Base-by-base conservation (phyloP, 2,797 vertebrate species). In the Melanitta fusca region DNA sequence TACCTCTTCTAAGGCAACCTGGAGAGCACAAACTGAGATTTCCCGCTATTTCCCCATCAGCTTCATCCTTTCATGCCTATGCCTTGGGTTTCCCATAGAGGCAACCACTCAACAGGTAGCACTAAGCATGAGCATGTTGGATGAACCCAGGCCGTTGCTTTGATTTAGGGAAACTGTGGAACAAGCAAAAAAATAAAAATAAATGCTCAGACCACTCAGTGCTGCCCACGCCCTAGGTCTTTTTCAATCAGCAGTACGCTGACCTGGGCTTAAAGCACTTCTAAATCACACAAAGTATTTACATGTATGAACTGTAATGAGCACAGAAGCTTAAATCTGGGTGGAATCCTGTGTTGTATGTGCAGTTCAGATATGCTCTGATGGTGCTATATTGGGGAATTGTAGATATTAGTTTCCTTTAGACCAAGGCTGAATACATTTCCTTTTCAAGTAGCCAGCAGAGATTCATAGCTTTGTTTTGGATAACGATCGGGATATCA, bases 81-180 rank as follows among this genome's bases (percentile, higher is more conserved):
- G 30, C 17, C 32, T n/a, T 6, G 25, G 27, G 41, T 5, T 61
- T 12, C 28, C 36, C 43, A 39, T 0, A 62, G 19, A 34, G 39
- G 34, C 27, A 84, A 34, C 13, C 17, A 43, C 22, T 36, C 49
- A 60, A 13, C 11, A 61, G 47, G 24, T 65, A 62, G 32, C 60
- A 30, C 18, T n/a, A 83, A 60, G 19, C 15, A 74, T 25, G 68
- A 14, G 6, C 0, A 0, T 8, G 22, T 2, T 45, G 16, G 10
- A 13, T 39, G 41, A 78, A 82, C 39, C 53, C 51, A 66, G 17
- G 45, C 4, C 38, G 21, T 21, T 19, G 17, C 18, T 69, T 20
- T 38, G 4, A 14, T 65, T 21, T 21, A 25, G 47, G 36, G 27
- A 45, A 92, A 43, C 16, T 1, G 5, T 2, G 3, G 9, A 18